Base-by-base conservation (phyloP, 2,888 invertebrate genomes). In the Leucoma salicis region DNA sequence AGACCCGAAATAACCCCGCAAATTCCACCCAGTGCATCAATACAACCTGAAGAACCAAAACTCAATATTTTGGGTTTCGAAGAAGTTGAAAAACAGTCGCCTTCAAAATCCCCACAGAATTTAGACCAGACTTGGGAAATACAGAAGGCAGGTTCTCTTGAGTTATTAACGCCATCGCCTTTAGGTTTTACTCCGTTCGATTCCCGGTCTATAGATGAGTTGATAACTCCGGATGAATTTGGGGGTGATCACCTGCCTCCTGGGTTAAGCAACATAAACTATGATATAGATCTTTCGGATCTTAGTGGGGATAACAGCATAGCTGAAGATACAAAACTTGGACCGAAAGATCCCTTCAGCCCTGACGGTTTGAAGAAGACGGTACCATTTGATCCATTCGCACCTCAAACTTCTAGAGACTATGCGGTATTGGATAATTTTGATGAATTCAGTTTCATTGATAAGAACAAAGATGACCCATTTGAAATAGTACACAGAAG, bases 201-300 rank as follows among this genome's bases (percentile, higher is more conserved):
- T 57, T 90, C 91, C 0, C 77, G 90, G 32, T 92, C 92, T 0
- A 75, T 92, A 10, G 93, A 93, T 45, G 91, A 91, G 41, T 56
- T 91, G 40, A 82, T 91, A 59, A 92, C 92, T 0, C 92, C 92
- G 0, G 94, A 94, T 37, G 93, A 93, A 21, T 90, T 82, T 35
- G 84, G 74, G 0, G 58, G 77, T 0, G 90, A 91, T 5, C 90
- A 91, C 43, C 78, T 92, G 24, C 86, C 90, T 0, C 90, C 93
- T 10, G 93, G 93, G 0, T 72, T 95, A 15, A 92, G 93, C 14
- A 93, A 93, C 62, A 92, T 95, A 10, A 94, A 94, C 70, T 95
- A 95, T 53, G 95, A 95, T 57, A 94, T 95, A 41, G 94, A 95
- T 72, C 82, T 94, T 43, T 94, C 94, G 2, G 95, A 95, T 74